These are phyloP conservation scores for Drosophila willistoni DNA, from an alignment of 1,140 invertebrate species.

Conservation along the genomic window DNA sequence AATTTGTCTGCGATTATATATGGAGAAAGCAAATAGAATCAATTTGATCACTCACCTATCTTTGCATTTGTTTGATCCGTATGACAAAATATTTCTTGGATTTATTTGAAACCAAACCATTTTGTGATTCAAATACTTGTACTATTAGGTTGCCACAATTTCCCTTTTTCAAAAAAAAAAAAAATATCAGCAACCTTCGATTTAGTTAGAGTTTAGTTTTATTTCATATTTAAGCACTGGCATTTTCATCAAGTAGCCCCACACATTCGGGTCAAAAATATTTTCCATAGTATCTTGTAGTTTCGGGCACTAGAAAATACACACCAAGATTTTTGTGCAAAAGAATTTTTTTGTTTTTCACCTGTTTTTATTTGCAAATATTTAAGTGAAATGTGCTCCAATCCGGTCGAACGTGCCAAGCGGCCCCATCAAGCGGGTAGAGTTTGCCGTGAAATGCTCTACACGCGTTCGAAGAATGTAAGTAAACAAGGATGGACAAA, in stretches of 20 bases:
- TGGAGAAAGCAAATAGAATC: no score
- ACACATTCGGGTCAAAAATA: conserved; percentile 29
- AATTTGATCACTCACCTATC: no score
- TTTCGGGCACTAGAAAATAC: not conserved
- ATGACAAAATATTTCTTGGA: no score
- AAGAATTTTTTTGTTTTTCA: not conserved
- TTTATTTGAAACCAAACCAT: no score
- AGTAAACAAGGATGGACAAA: conserved; percentile 6
- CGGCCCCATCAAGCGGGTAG: conserved; percentile 65
- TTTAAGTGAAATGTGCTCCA: conserved; percentile 45
- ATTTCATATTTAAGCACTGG: conserved; percentile 11
- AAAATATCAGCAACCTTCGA: not conserved
- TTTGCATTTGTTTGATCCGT: no score
- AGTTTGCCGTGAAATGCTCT: conserved; percentile 68
- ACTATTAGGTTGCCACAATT: no score
- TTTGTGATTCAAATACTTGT: no score
- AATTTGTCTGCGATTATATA: no score
- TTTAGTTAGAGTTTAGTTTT: not conserved
- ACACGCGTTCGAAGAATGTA: conserved; percentile 59
- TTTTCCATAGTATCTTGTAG: conserved; percentile 33
- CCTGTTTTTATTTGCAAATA: not conserved
- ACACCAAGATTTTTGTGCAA: conserved; percentile 1
- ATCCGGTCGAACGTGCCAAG: conserved; percentile 55
- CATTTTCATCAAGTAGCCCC: conserved; percentile 59
- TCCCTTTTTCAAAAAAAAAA: no score